A percentile compares a stretch with the other conserved stretches of the same genome.
phyloP scores from a whole-genome alignment of 2,113 vertebrate species.

The Triplophysa siluroides region DNA sequence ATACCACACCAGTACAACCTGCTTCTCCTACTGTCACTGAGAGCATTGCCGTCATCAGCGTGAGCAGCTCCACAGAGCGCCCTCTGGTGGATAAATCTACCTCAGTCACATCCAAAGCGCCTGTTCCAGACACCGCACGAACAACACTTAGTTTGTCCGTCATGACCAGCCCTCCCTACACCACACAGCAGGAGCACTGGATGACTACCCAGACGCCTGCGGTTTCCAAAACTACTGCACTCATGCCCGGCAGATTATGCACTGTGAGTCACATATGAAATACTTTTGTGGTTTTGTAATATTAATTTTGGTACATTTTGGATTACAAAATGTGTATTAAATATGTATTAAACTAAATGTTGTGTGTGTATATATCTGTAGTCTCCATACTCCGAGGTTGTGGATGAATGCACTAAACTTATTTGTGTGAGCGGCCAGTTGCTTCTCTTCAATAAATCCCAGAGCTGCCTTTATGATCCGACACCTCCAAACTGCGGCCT shows the following conservation, averaged over 20 bases:
- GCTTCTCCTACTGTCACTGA: conserved; percentile 23
- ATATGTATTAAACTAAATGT: background rate
- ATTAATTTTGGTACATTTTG: background rate
- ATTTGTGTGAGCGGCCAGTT: conserved; percentile 90
- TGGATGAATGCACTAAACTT: conserved; percentile 87
- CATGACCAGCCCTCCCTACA: conserved; percentile 21
- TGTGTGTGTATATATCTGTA: conserved; percentile 45
- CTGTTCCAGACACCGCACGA: conserved; percentile 21
- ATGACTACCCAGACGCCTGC: conserved; percentile 19
- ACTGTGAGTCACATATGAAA: conserved; percentile 63
- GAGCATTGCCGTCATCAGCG: conserved; percentile 4
- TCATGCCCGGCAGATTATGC: conserved; percentile 64
- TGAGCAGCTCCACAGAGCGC: conserved; percentile 11
- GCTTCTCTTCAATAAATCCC: conserved; percentile 88
- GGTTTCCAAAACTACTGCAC: conserved; percentile 15
- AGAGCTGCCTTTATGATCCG: conserved; percentile 83
- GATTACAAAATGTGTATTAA: background rate
- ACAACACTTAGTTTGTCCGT: background rate
- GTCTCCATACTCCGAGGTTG: conserved; percentile 74
- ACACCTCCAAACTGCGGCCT: conserved; percentile 86
- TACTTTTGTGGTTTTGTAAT: background rate
- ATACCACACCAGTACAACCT: conserved; percentile 11
- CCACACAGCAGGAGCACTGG: conserved; percentile 38
- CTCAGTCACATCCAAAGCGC: background rate
- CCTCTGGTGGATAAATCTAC: conserved; percentile 20